Conservation (phyloP, 2,113 vertebrate genomes). For the Pyxicephalus adspersus region DNA sequence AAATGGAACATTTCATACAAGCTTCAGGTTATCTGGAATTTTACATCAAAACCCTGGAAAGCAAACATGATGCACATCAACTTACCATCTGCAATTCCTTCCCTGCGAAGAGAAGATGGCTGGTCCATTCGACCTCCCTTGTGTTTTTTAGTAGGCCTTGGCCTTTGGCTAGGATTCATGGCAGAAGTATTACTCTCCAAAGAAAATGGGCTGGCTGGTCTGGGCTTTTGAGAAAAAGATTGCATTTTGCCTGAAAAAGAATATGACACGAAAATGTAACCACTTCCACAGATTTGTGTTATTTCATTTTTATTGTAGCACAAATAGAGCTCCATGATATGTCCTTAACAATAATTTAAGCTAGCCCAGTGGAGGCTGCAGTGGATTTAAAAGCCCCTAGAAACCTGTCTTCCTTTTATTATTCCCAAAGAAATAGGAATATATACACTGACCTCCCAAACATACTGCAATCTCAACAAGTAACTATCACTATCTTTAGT, state of each 20-base stretch:
- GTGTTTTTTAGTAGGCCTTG: conserved; percentile 89
- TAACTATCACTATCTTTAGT: no score
- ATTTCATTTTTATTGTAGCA: no score
- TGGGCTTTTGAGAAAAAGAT: conserved; percentile 82
- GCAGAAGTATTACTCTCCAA: conserved; percentile 88
- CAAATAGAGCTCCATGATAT: no score
- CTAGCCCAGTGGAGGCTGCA: no score
- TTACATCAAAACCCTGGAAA: not conserved
- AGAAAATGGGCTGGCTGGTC: conserved; percentile 94
- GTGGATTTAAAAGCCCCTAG: no score
- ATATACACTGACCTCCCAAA: not conserved
- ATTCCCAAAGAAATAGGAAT: not conserved
- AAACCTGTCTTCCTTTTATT: not conserved
- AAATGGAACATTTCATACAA: no score
- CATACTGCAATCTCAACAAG: no score
- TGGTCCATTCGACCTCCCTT: conserved; percentile 82
- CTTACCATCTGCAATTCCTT: conserved; percentile 90
- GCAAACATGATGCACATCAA: conserved; percentile 15
- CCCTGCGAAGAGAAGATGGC: conserved; percentile 85
- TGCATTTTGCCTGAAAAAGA: conserved; percentile 85
- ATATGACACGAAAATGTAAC: conserved; percentile 47
- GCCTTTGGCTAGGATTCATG: conserved; percentile 88
- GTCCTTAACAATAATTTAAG: no score
- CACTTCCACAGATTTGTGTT: no score
- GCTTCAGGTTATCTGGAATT: not conserved